These are phyloP conservation scores for Chinchilla lanigera DNA, from an alignment of 2,113 vertebrate species.

Conservation along the genomic window DNA sequence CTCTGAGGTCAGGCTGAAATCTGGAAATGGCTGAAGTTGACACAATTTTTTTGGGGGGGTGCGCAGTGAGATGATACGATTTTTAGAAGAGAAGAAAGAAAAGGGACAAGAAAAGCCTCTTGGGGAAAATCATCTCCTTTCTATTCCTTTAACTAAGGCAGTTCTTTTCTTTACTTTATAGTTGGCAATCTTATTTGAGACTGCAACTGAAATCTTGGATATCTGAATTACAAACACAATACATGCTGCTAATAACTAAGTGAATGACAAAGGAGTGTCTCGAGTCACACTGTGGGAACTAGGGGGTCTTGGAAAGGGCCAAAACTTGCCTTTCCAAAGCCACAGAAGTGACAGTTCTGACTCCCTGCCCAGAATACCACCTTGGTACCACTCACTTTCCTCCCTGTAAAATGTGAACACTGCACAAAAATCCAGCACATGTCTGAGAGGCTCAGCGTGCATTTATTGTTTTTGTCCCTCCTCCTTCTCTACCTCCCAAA, in stretches of 20 bases:
- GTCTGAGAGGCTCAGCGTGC: neutral
- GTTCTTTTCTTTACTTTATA: neutral
- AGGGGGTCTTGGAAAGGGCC: neutral
- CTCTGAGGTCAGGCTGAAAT: neutral
- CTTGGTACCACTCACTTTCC: neutral
- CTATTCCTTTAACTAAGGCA: neutral
- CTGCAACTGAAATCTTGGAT: neutral
- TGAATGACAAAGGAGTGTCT: neutral
- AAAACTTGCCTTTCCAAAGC: neutral
- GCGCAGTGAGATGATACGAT: neutral
- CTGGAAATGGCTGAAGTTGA: neutral
- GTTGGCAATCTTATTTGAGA: neutral
- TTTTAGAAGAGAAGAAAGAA: neutral
- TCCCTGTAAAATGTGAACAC: neutral
- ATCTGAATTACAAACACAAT: neutral
- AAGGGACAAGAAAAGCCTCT: neutral
- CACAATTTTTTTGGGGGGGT: neutral
- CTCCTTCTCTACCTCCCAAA: neutral
- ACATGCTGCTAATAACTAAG: neutral
- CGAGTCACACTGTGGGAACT: neutral
- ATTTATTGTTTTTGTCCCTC: neutral
- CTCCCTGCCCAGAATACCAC: neutral
- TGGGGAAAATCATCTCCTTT: neutral
- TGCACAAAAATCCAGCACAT: neutral
- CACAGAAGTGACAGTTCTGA: neutral